A percentile compares a stretch with the other conserved stretches of the same genome.
These are phyloP conservation scores for Rhineura floridana DNA, from an alignment of 2,113 vertebrate species.

Conservation along the genomic window DNA sequence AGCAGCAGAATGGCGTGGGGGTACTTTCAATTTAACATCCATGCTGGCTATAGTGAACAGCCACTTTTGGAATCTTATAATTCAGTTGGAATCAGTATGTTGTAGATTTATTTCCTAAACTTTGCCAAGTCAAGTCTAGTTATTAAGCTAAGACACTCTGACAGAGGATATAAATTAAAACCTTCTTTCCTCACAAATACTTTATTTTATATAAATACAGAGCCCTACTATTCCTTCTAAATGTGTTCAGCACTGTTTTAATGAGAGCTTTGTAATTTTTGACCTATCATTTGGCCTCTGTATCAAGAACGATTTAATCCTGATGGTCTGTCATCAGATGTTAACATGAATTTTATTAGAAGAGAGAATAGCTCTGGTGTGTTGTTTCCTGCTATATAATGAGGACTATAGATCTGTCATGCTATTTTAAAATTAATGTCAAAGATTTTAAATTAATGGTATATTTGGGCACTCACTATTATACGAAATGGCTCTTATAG, in stretches of 20 bases:
- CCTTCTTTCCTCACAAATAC: background rate
- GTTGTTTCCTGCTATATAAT: constrained; percentile 11
- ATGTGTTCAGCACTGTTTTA: constrained; percentile 4
- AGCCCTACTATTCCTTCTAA: background rate
- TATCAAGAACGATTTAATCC: constrained; percentile 17
- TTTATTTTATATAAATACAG: background rate
- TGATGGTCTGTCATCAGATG: constrained; percentile 20
- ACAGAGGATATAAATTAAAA: background rate
- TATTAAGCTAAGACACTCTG: background rate
- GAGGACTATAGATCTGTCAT: constrained; percentile 2
- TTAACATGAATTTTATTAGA: constrained; percentile 13
- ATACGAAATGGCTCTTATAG: background rate
- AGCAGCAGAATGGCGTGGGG: no score
- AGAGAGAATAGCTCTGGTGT: background rate
- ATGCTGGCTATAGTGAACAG: no score
- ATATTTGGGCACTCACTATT: background rate
- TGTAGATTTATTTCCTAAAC: background rate
- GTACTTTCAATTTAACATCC: no score
- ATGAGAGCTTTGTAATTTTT: background rate
- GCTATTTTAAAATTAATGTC: constrained; percentile 32
- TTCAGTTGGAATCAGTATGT: background rate
- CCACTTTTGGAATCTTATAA: no score
- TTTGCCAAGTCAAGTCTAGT: background rate
- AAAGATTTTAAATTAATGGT: constrained; percentile 22
- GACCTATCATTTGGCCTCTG: constrained; percentile 16